Conservation (phyloP, 2,797 vertebrate genomes). For the Myotis myotis region DNA sequence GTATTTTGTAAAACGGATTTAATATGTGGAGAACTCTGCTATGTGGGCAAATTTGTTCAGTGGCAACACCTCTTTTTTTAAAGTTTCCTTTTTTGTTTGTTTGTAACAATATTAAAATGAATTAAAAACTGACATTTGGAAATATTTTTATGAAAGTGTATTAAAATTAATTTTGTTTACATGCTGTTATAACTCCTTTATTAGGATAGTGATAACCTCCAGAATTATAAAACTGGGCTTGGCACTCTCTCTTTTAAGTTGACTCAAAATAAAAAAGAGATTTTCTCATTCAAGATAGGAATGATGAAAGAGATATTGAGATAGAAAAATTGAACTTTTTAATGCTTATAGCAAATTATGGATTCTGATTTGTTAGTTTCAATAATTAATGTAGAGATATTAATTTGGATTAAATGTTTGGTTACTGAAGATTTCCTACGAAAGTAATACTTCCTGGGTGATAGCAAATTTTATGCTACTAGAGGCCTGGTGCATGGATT, state of each 20-base stretch:
- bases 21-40: neutral
- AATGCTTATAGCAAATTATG: neutral
- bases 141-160: slow-evolving; percentile 1
- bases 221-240: neutral
- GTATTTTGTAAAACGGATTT: neutral
- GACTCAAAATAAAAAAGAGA: neutral
- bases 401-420: slow-evolving; percentile 13
- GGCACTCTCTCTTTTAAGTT: neutral
- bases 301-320: neutral
- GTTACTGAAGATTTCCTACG: neutral
- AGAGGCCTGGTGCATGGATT: no score
- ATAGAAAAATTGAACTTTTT: neutral
- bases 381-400: neutral
- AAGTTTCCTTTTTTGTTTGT: neutral
- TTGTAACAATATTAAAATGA: neutral
- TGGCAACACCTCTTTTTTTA: neutral
- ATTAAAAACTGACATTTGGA: neutral
- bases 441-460: neutral
- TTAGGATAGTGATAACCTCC: neutral
- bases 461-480: neutral
- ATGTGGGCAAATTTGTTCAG: neutral
- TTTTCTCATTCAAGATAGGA: neutral
- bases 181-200: neutral
- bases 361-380: neutral
- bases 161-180: slow-evolving; percentile 30